A percentile compares a stretch with the other conserved stretches of the same genome.
Evolutionary conservation across 2,113 vertebrate species (phyloP).

Genomic region (Odontophorus gujanensis): DNA sequence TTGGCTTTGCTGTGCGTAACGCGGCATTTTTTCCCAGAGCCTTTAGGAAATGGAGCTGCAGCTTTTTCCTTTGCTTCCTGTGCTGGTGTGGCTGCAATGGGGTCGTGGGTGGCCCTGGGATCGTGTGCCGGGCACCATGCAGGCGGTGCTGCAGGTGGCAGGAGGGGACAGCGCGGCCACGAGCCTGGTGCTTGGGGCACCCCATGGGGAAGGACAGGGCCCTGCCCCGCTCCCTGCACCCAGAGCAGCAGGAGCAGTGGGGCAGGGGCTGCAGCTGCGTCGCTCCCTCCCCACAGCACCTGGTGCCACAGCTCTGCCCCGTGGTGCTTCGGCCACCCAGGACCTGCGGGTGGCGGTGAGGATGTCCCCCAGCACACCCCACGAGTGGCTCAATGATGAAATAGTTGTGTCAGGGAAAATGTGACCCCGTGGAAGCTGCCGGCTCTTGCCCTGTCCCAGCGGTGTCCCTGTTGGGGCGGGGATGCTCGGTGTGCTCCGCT

Average conservation of each 20-base stretch:
- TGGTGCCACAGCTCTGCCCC: too few species aligned
- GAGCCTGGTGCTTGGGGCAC: rapidly evolving
- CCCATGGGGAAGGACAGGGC: rapidly evolving
- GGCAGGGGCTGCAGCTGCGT: background rate
- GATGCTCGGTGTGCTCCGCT: too few species aligned
- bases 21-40: conserved; percentile 57
- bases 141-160: background rate
- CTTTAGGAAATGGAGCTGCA: conserved; percentile 61
- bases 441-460: background rate
- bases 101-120: background rate
- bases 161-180: rapidly evolving
- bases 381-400: conserved; percentile 7
- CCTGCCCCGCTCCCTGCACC: rapidly evolving
- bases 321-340: background rate
- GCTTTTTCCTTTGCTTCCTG: conserved; percentile 40
- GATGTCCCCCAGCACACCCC: background rate
- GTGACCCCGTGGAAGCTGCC: background rate
- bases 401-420: conserved; percentile 20
- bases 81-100: background rate
- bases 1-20: conserved; percentile 44
- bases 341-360: background rate
- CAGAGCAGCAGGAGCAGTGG: rapidly evolving
- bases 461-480: background rate
- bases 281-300: too few species aligned
- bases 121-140: background rate